Conservation (phyloP, 2,113 vertebrate genomes). For the Prinia subflava region DNA sequence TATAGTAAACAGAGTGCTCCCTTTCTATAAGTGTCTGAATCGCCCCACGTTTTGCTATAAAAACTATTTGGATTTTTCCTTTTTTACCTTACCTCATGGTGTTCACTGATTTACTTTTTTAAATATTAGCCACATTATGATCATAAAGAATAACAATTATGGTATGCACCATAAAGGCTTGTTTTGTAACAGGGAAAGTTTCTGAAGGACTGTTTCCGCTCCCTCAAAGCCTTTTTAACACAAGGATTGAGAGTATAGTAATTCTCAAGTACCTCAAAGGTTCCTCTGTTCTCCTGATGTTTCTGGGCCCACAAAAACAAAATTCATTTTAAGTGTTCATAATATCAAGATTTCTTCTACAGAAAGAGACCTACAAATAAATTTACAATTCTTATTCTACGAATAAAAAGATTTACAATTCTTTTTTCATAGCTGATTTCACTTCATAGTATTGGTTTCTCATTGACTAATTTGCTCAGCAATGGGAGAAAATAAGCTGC, state of each 20-base stretch:
- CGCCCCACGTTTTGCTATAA: background rate
- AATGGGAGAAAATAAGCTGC: background rate
- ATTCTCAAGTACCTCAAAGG: background rate
- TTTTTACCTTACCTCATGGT: background rate
- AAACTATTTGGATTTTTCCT: background rate
- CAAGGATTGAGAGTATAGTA: background rate
- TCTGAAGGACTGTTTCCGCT: background rate
- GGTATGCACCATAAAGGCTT: background rate
- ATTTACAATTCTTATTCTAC: background rate
- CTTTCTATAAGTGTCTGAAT: background rate
- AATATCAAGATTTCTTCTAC: background rate
- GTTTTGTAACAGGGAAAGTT: background rate
- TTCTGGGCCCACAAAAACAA: background rate
- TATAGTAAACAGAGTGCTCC: background rate
- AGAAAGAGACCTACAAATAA: background rate
- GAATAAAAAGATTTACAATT: background rate
- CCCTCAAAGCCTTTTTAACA: background rate
- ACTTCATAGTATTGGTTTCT: background rate
- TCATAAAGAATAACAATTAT: background rate
- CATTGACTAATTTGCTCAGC: background rate
- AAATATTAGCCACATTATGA: background rate
- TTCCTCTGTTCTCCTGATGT: background rate
- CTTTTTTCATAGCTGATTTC: background rate
- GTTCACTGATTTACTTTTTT: background rate
- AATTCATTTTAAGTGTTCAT: background rate